Percentiles rank a stretch among this genome's conserved stretches.
Conservation (phyloP, 2,797 vertebrate genomes). For the Argya squamiceps region DNA sequence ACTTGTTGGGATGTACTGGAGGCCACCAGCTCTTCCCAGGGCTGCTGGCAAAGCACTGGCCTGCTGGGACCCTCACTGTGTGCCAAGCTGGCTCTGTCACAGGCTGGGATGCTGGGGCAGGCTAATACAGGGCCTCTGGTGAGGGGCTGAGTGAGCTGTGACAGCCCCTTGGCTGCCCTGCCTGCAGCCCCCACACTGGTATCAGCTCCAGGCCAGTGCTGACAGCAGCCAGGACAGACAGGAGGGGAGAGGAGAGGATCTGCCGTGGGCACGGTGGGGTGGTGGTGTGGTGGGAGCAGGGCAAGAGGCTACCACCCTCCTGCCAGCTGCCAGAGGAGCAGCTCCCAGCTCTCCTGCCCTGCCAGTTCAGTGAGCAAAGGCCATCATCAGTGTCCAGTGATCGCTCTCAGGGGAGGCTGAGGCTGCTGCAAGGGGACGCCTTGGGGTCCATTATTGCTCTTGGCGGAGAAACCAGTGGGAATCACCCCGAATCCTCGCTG, state of each 20-base stretch:
- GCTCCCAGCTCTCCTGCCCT: not conserved
- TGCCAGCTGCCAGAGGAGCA: not conserved
- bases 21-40: not conserved
- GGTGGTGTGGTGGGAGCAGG: not conserved
- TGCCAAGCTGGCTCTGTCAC: accelerated
- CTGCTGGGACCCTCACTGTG: accelerated
- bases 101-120: accelerated
- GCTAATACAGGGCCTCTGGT: not conserved
- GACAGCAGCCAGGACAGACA: accelerated
- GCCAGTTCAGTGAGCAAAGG: not conserved
- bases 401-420: not conserved
- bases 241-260: not conserved
- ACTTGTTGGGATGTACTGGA: not conserved
- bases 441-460: not conserved
- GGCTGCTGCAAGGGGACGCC: accelerated
- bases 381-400: not conserved
- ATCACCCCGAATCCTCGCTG: not conserved
- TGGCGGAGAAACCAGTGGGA: accelerated
- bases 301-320: accelerated
- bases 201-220: not conserved
- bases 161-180: not conserved
- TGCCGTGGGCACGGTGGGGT: accelerated
- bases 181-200: accelerated
- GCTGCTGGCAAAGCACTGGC: not conserved
- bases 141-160: not conserved